Conservation (phyloP, 1,140 invertebrate species). For the Heliconius melpomene region DNA sequence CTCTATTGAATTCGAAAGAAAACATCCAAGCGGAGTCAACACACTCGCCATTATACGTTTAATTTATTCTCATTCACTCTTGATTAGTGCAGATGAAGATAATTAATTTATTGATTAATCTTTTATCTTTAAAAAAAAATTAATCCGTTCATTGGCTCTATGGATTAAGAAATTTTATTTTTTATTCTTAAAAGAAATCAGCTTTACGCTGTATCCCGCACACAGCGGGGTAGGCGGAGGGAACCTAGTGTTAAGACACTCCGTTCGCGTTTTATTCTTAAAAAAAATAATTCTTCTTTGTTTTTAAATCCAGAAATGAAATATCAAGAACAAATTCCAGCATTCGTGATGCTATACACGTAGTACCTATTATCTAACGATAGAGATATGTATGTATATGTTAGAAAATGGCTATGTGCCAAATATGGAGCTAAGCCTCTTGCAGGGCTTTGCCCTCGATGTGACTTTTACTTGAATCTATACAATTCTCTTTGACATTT, state of each 20-base stretch:
- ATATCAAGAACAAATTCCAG: neutral
- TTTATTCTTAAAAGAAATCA: neutral
- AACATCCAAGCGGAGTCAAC: slow-evolving; percentile 44
- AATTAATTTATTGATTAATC: slow-evolving; percentile 6
- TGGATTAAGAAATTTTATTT: neutral
- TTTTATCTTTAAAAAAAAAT: too few relatives aligned
- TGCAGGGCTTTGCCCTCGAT: slow-evolving; percentile 10
- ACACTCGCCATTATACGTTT: slow-evolving; percentile 34
- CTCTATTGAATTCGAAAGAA: slow-evolving; percentile 48
- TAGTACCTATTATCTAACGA: neutral
- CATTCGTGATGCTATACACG: neutral
- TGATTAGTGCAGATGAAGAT: slow-evolving; percentile 19
- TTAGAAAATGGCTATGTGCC: neutral
- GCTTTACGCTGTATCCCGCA: too few relatives aligned
- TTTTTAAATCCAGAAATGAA: neutral
- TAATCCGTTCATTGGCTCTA: neutral
- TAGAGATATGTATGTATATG: neutral
- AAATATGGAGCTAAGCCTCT: neutral
- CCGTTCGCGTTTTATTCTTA: too few relatives aligned
- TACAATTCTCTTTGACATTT: neutral
- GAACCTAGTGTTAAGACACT: too few relatives aligned
- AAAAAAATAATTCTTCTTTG: neutral
- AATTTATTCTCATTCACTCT: slow-evolving; percentile 34
- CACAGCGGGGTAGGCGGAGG: too few relatives aligned
- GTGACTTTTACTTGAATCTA: neutral